Evolutionary conservation across 2,113 vertebrate genomes (phyloP), one percentile per base, ranked within the genome.

Genomic region (Leptosomus discolor): DNA sequence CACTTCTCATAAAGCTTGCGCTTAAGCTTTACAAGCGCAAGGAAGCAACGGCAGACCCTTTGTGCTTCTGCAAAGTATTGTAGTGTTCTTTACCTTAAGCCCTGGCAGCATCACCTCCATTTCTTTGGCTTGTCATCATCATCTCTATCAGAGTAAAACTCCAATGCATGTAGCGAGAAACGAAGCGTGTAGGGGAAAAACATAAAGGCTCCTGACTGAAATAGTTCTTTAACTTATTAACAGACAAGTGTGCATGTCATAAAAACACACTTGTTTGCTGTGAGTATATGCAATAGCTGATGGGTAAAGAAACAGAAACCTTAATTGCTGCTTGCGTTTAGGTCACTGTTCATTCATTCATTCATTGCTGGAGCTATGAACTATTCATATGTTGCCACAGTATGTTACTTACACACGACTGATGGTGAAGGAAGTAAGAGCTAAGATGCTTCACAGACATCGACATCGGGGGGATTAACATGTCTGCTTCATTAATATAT

Each of bases 381-480:
- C 97, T 98, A 99, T 99, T 99, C 98, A 99, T 99, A 98, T 98
- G 98, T 98, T 99, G 98, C 98, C 99, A 99, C 98, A 99, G 98
- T 98, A 97, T 97, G 98, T 99, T 99, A 99, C 99, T 99, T 99
- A 98, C 98, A 98, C 98, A 98, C 98, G 98, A 98, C 97, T 98
- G 98, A 98, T 98, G 97, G 97, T 97, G 97, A 98, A 97, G 98
- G 97, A 98, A 98, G 97, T 98, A 98, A 97, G 96, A 98, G 97
- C 98, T 98, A 96, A 97, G 98, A 98, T 97, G 96, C 91, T 95
- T 97, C 96, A 94, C 98, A 95, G 94, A 84, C 91, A 92, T 97
- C 90, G 97, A 95, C 97, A 97, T 98, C 98, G 78, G 96, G 97
- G 97, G 87, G 81, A 98, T 97, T 97, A 98, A 98, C 97, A 96